Percentiles rank a stretch among this genome's conserved stretches.
These are phyloP conservation scores for Corythoichthys haematopterus DNA, from an alignment of 2,113 vertebrate species.

Conservation along the genomic window DNA sequence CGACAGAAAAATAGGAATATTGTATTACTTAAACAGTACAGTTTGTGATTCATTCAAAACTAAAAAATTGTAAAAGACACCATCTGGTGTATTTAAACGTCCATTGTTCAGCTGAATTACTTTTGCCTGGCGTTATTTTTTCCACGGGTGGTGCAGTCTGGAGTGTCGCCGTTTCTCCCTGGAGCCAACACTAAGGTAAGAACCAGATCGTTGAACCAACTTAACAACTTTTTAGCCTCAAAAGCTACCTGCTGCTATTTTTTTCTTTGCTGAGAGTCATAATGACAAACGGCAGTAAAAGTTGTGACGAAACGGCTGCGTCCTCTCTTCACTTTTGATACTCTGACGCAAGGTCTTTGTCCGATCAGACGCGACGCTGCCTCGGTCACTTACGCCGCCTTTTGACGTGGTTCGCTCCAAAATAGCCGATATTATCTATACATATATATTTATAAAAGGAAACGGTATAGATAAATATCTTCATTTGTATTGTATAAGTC, in stretches of 20 bases:
- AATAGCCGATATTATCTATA: neutral
- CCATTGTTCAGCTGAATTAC: constrained; percentile 6
- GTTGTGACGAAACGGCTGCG: constrained; percentile 25
- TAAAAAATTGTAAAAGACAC: neutral
- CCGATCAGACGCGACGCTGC: constrained; percentile 14
- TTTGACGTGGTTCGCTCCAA: neutral
- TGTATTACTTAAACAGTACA: constrained; percentile 13
- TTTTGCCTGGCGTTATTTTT: constrained; percentile 7
- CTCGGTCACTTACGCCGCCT: neutral
- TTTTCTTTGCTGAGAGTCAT: fast-evolving
- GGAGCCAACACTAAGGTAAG: constrained; percentile 71
- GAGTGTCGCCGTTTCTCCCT: constrained; percentile 50
- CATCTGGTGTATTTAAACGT: constrained; percentile 28
- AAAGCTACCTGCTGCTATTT: neutral
- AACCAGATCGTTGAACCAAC: constrained; percentile 16
- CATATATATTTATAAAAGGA: neutral
- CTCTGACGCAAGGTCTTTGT: constrained; percentile 60
- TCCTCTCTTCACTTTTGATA: constrained; percentile 35
- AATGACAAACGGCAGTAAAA: constrained; percentile 23
- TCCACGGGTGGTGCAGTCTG: constrained; percentile 3
- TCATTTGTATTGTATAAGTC: neutral
- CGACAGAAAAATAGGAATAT: constrained; percentile 59
- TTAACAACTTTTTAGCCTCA: constrained; percentile 34
- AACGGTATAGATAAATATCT: neutral
- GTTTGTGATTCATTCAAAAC: neutral